A percentile compares a stretch with the other conserved stretches of the same genome.
phyloP scores from a whole-genome alignment of 2,888 invertebrate species.

The Cataglyphis rosenhaueri region DNA sequence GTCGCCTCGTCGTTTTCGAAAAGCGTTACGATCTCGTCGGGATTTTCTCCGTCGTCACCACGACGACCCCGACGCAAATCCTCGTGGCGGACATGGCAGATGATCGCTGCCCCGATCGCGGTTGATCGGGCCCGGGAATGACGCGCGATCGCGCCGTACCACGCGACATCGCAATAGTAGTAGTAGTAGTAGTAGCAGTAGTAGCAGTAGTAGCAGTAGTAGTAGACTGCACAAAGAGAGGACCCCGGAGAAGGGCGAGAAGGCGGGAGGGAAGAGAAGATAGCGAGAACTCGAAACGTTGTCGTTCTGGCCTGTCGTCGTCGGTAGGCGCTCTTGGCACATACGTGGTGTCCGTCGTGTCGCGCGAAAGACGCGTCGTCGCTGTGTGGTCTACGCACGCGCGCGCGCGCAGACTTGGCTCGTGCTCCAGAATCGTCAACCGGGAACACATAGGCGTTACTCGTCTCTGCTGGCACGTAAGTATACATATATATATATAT shows the following conservation, averaged over 20 bases:
- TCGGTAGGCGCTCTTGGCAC: not conserved
- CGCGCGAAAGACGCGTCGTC: constrained; percentile 21
- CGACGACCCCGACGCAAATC: constrained; percentile 9
- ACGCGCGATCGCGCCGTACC: constrained; percentile 42
- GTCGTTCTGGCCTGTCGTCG: not conserved
- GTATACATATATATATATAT: constrained; percentile 54
- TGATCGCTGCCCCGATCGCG: not conserved
- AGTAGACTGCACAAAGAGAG: constrained; percentile 38
- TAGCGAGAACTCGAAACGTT: not conserved
- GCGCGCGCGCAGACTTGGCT: constrained; percentile 11
- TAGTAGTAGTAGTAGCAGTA: too few relatives aligned
- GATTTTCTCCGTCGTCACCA: not conserved
- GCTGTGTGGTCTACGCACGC: not conserved
- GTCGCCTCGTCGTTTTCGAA: not conserved
- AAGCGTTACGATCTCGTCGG: too few relatives aligned
- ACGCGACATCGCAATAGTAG: constrained; percentile 63
- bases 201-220: too few relatives aligned
- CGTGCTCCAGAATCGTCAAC: constrained; percentile 52
- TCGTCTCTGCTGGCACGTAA: constrained; percentile 59
- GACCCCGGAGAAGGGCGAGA: not conserved
- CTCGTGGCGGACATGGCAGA: not conserved
- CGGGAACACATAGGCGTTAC: not conserved
- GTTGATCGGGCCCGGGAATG: constrained; percentile 37
- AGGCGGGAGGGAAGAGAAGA: not conserved
- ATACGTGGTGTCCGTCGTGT: not conserved